Percentiles rank a stretch among this genome's conserved stretches.
Conservation (phyloP, 1,140 invertebrate species). For the Rhagoletis pomonella region DNA sequence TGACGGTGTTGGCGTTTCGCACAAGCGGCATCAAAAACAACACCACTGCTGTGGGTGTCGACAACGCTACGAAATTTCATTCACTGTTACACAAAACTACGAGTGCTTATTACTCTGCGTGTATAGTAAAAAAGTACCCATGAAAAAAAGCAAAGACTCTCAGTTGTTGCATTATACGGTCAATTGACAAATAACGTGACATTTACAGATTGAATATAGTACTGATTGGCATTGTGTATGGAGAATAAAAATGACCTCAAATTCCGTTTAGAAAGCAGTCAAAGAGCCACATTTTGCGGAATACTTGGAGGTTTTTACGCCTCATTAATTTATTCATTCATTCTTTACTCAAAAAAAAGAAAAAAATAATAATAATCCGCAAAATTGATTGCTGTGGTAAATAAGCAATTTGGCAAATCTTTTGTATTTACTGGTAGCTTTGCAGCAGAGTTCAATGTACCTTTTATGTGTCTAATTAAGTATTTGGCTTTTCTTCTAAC, state of each 20-base stretch:
- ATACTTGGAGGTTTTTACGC: neutral
- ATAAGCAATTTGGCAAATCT: slow-evolving; percentile 16
- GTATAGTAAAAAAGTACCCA: no score
- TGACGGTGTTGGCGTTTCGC: slow-evolving; percentile 6
- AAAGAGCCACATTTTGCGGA: neutral
- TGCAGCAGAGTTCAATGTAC: slow-evolving; percentile 3
- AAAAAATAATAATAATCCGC: neutral
- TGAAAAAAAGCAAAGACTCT: neutral
- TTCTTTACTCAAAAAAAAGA: neutral
- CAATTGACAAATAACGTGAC: neutral
- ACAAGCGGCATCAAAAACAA: neutral
- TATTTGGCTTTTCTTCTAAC: neutral
- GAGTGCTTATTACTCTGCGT: no score
- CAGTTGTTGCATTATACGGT: neutral
- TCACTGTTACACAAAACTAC: neutral
- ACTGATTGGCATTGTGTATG: no score
- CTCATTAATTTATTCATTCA: neutral
- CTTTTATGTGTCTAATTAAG: slow-evolving; percentile 27
- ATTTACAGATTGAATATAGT: neutral
- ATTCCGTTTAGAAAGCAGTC: neutral
- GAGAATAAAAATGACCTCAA: neutral
- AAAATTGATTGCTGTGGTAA: slow-evolving; percentile 5
- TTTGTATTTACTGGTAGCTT: neutral
- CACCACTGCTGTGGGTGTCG: neutral
- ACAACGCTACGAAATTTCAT: neutral